Evolutionary conservation across 2,113 vertebrate species (phyloP).

Genomic region (Sakesphorus luctuosus): DNA sequence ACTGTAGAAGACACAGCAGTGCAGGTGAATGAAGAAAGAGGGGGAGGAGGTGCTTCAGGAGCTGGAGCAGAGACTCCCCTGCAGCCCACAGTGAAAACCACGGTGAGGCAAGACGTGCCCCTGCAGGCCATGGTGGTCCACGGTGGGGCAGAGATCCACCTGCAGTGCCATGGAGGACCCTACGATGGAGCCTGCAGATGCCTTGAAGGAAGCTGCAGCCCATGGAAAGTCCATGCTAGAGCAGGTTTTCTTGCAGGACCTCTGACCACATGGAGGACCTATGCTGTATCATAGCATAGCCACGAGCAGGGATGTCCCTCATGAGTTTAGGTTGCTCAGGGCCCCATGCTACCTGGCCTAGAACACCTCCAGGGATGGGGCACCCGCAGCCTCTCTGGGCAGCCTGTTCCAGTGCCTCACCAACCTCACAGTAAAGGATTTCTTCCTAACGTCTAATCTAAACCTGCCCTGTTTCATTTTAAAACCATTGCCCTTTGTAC

Average conservation of each 20-base stretch:
- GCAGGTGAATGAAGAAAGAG: neutral
- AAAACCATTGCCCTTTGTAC: neutral
- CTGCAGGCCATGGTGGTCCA: neutral
- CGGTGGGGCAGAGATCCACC: rapidly evolving
- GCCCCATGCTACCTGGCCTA: neutral
- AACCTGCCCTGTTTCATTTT: neutral
- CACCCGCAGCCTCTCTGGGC: neutral
- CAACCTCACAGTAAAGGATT: neutral
- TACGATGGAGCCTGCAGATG: neutral
- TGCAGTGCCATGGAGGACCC: neutral
- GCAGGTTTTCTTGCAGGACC: neutral
- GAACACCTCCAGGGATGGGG: neutral
- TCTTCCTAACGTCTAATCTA: neutral
- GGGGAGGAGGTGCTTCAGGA: rapidly evolving
- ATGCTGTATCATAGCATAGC: rapidly evolving
- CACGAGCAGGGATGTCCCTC: neutral
- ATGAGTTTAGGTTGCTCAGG: neutral
- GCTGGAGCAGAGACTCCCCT: neutral
- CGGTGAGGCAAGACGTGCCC: neutral
- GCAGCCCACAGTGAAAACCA: rapidly evolving
- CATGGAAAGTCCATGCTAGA: neutral
- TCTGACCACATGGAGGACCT: neutral
- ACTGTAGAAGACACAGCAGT: neutral
- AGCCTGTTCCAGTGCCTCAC: neutral
- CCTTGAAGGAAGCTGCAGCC: neutral